phyloP scores from a whole-genome alignment of 2,113 vertebrate species.

The Brachyistius frenatus region DNA sequence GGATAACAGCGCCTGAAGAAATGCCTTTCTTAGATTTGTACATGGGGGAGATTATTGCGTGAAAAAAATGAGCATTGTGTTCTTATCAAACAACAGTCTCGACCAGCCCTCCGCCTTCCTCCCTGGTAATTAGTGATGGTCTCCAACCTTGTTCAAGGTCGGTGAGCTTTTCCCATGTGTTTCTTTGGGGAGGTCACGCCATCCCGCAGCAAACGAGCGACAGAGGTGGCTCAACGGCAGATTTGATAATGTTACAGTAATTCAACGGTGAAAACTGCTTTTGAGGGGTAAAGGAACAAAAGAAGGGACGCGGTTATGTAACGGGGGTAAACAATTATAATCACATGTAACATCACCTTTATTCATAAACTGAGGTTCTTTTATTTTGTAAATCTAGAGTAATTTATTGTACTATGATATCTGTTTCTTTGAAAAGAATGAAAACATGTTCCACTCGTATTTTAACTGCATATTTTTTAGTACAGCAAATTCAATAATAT shows the following conservation, averaged over 20 bases:
- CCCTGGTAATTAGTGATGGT: constrained; percentile 64
- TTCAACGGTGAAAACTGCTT: constrained; percentile 10
- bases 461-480: no score
- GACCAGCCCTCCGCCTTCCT: constrained; percentile 19
- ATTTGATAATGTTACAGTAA: constrained; percentile 9
- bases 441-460: no score
- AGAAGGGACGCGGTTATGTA: background rate
- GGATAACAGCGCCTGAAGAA: constrained; percentile 50
- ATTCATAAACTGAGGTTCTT: background rate
- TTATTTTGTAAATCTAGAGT: background rate
- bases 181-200: constrained; percentile 44
- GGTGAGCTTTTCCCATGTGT: constrained; percentile 43
- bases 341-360: background rate
- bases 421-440: no score
- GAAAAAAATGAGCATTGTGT: constrained; percentile 62
- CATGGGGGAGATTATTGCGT: constrained; percentile 55
- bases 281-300: background rate
- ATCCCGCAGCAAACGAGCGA: constrained; percentile 7
- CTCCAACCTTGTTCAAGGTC: constrained; percentile 69
- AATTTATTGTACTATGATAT: no score
- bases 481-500: no score
- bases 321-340: background rate
- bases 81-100: constrained; percentile 39
- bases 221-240: constrained; percentile 25
- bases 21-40: constrained; percentile 48